Evolutionary conservation across 2,113 vertebrate species (phyloP), one percentile per base, ranked within the genome.

Genomic region (Anoura caudifer): DNA sequence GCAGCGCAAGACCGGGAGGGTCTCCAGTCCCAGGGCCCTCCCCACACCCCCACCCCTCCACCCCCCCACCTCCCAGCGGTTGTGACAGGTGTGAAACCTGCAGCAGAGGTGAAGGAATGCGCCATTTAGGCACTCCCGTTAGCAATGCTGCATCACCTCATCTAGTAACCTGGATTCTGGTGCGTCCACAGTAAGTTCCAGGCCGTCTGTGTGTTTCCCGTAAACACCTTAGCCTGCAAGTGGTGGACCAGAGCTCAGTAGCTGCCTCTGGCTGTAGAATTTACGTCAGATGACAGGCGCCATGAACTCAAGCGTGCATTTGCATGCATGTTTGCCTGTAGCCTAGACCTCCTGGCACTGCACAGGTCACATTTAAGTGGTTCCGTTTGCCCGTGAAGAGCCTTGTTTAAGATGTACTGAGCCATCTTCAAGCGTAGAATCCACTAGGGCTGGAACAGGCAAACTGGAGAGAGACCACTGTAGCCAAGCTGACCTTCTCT

Each of bases 281-380:
- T 22, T n/a, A 20, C 26, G 5, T 31, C 3, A 43, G 10, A 13
- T 0, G 5, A n/a, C 36, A 61, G 20, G 28, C 1, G 7, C 19
- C 5, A 1, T 2, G 56, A 38, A 26, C 0, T 1, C 7, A 36
- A 11, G 77, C 5, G 3, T 11, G 2, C 1, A 7, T 6, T 15
- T 3, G 4, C 2, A 0, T 2, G 45, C 5, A 1, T 13, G 10
- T 11, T 7, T 2, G 3, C 54, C 54, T 65, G 20, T 2, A 10
- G 1, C 61, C 72, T 15, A 3, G 0, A 61, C 56, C 4, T 24
- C n/a, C 54, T 22, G 24, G 33, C 2, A 4, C 16, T 47, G 26
- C 22, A 3, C 12, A 16, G 24, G 24, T 47, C 73, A 4, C 50
- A 1, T 33, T n/a, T 41, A 20, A 70, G 72, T 24, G 15, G 15